Percentiles rank a stretch among this genome's conserved stretches.
These are phyloP conservation scores for Donacobius atricapilla DNA, from an alignment of 2,113 vertebrate species.

Conservation along the genomic window DNA sequence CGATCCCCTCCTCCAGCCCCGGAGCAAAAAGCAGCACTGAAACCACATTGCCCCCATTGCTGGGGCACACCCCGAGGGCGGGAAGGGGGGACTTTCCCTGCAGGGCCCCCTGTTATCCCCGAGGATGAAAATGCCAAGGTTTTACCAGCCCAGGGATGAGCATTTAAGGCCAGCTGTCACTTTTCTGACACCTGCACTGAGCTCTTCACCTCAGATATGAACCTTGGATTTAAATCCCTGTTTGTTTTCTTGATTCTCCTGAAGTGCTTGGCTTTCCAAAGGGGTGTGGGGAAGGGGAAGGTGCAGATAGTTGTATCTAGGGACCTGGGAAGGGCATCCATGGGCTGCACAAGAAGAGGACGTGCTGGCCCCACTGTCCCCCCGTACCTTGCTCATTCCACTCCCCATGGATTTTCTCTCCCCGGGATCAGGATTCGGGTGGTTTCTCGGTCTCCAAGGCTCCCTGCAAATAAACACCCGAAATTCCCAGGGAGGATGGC, in stretches of 20 bases:
- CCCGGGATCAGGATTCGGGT: not conserved
- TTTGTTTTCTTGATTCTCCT: not conserved
- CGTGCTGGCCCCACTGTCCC: not conserved
- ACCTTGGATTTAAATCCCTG: not conserved
- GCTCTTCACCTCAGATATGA: not conserved
- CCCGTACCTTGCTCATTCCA: slow-evolving; percentile 72
- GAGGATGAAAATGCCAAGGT: not conserved
- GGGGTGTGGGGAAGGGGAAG: too few relatives aligned
- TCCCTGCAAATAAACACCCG: not conserved
- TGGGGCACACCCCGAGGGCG: accelerated
- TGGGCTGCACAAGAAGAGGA: not conserved
- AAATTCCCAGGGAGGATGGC: not conserved
- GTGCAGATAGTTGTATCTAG: accelerated
- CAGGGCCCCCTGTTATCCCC: not conserved
- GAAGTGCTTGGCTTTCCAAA: too few relatives aligned
- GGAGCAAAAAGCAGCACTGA: not conserved
- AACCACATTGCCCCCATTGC: not conserved
- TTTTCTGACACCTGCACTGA: not conserved
- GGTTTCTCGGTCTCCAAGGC: not conserved
- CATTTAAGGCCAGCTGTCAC: not conserved
- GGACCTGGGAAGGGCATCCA: not conserved
- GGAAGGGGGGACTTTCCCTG: not conserved
- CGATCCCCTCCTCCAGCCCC: not conserved
- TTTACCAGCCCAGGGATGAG: not conserved
- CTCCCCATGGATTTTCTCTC: slow-evolving; percentile 57